A percentile compares a stretch with the other conserved stretches of the same genome.
Conservation (phyloP, 2,888 invertebrate species). For the Halictus quadricinctus region DNA sequence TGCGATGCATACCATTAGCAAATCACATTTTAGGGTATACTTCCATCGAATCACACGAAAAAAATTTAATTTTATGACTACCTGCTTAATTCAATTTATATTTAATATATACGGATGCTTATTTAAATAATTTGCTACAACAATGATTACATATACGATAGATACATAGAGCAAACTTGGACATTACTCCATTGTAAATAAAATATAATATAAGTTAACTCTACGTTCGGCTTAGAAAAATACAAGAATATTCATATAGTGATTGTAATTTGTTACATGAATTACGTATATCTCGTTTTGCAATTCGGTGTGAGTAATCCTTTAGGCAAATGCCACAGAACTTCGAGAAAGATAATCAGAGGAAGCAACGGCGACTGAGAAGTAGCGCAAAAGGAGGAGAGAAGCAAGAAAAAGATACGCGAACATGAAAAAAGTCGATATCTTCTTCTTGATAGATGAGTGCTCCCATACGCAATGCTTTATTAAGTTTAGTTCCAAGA, state of each 20-base stretch:
- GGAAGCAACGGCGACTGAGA: background rate
- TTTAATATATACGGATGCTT: no score
- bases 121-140: no score
- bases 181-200: no score
- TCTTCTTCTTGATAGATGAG: background rate
- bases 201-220: no score
- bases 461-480: constrained; percentile 10
- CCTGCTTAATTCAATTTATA: no score
- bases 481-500: constrained; percentile 14
- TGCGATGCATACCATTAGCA: no score
- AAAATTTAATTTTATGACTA: no score
- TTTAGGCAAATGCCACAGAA: constrained; percentile 7
- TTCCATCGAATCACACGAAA: no score
- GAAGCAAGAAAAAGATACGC: background rate
- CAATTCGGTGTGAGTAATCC: constrained; percentile 11
- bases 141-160: no score
- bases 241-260: background rate
- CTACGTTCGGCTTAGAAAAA: no score
- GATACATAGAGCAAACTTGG: no score
- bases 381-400: background rate
- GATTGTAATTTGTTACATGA: background rate
- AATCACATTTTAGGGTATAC: no score
- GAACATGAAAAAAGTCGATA: background rate
- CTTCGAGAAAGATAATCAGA: constrained; percentile 10
- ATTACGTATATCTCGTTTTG: background rate